phyloP scores from a whole-genome alignment of 2,888 invertebrate genomes.

The Dicyrtomina minuta region DNA sequence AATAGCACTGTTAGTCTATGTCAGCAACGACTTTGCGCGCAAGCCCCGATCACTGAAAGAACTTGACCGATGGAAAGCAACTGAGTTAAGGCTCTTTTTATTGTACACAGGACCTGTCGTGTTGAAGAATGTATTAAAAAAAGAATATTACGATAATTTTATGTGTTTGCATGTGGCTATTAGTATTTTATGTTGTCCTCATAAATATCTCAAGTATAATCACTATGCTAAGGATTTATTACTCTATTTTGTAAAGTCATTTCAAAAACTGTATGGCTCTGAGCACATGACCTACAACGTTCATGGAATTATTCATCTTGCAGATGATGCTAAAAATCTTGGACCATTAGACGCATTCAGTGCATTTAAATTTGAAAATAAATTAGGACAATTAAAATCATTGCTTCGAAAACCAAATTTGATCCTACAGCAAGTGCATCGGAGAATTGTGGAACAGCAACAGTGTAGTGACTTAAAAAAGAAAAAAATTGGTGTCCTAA shows the following conservation, averaged over 20 bases:
- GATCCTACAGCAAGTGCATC: slow-evolving; percentile 25
- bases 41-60: no score
- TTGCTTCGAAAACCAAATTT: slow-evolving; percentile 12
- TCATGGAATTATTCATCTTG: slow-evolving; percentile 56
- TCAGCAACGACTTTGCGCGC: no score
- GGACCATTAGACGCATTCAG: slow-evolving; percentile 55
- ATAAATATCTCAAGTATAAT: slow-evolving; percentile 17
- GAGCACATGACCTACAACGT: slow-evolving; percentile 55
- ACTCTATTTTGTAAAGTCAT: slow-evolving; percentile 52
- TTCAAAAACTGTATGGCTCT: slow-evolving; percentile 54
- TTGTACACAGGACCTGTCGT: slow-evolving; percentile 52
- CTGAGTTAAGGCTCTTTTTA: slow-evolving; percentile 52
- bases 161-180: slow-evolving; percentile 22
- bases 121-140: slow-evolving; percentile 37
- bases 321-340: slow-evolving; percentile 54
- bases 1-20: no score
- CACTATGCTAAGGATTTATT: slow-evolving; percentile 50
- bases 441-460: slow-evolving; percentile 22
- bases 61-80: slow-evolving; percentile 53
- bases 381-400: slow-evolving; percentile 50
- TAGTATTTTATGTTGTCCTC: slow-evolving; percentile 8
- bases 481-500: no score
- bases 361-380: slow-evolving; percentile 56
- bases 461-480: no score
- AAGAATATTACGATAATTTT: slow-evolving; percentile 31